Evolutionary conservation across 2,113 vertebrate species (phyloP), one percentile per base, ranked within the genome.

Genomic region (Prinia subflava): DNA sequence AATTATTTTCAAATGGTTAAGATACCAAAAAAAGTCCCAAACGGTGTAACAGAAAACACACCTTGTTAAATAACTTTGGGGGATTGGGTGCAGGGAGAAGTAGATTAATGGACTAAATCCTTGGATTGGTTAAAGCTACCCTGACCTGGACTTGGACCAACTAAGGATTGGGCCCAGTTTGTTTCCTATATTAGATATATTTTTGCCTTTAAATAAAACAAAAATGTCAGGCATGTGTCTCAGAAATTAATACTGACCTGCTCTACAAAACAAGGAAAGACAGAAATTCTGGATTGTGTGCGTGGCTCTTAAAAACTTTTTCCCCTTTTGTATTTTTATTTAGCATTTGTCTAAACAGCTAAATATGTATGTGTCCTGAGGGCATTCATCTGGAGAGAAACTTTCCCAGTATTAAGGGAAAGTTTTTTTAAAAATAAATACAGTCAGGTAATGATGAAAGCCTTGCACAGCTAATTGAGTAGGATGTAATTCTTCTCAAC

Each of bases 151-250:
- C 47, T 83, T 86, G 28, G 37, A 74, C 59, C 83, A 86, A 1
- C 63, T 83, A 77, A 91, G 55, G 75, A 52, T 42, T 93, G 13
- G 22, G 19, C 24, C 27, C 19, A 35, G 10, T 86, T 83, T 91
- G 20, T 63, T 86, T 89, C 28, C 52, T 75, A 10, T 56, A 53
- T 24, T 80, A 52, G 68, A 16, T 80, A 62, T 39, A 74, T 88
- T 94, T 88, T 88, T 92, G 39, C 64, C 56, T 90, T 75, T 88
- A 69, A 94, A 83, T 91, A 94, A 90, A 96, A 37, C 11, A 81
- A 28, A 91, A 77, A 49, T 37, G 4, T 35, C 63, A 74, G 85
- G 60, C 52, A 56, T 18, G 18, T 87, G 35, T 80, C 96, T 86
- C 56, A 89, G 90, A 90, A 80, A 74, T 88, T 90, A 39, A 13